These are phyloP conservation scores for Clivina fossor DNA, from an alignment of 2,888 invertebrate genomes.

Conservation along the genomic window DNA sequence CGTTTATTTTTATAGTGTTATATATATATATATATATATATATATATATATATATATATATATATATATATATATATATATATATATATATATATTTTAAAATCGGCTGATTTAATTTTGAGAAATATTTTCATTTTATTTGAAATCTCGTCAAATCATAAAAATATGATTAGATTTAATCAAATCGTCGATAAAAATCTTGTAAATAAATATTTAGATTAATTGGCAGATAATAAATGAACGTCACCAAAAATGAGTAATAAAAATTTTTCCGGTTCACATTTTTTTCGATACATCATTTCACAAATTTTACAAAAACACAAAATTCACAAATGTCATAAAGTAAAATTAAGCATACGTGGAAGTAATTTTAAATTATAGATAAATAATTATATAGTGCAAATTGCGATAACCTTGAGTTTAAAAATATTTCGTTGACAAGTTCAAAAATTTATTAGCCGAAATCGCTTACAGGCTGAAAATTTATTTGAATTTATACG, in stretches of 20 bases:
- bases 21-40: no score
- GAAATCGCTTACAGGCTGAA: not conserved
- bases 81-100: not conserved
- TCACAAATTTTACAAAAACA: no score
- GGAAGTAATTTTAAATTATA: not conserved
- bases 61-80: not conserved
- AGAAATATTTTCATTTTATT: constrained; percentile 10
- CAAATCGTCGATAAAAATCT: constrained; percentile 4
- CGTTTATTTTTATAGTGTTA: no score
- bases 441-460: not conserved
- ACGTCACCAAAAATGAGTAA: constrained; percentile 1
- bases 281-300: no score
- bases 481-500: constrained; percentile 15
- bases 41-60: no score
- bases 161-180: constrained; percentile 3
- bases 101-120: constrained; percentile 14
- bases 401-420: constrained; percentile 12
- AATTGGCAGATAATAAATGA: not conserved
- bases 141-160: constrained; percentile 2
- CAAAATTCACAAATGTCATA: not conserved
- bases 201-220: constrained; percentile 2
- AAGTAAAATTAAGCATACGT: not conserved
- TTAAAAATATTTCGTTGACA: constrained; percentile 1
- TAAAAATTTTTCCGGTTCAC: not conserved
- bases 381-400: not conserved